These are phyloP conservation scores for Helarctos malayanus DNA, from an alignment of 2,797 vertebrate genomes.

Conservation along the genomic window DNA sequence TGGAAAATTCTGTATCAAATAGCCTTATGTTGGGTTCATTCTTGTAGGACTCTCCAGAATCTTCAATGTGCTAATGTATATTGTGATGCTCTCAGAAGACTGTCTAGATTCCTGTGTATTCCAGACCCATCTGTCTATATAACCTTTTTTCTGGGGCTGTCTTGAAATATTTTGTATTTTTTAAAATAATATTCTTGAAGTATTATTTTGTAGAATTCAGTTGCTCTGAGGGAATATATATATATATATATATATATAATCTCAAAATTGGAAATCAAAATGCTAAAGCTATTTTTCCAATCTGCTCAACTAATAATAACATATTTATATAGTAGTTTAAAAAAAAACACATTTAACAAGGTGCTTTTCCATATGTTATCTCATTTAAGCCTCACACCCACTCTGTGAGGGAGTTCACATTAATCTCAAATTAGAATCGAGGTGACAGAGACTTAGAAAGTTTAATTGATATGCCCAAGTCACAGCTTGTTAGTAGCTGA, in stretches of 20 bases:
- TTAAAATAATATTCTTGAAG: constrained; percentile 20
- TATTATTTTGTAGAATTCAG: neutral
- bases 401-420: constrained; percentile 35
- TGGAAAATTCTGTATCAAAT: neutral
- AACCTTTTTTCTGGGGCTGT: neutral
- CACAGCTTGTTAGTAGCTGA: neutral
- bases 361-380: constrained; percentile 58
- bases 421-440: constrained; percentile 61
- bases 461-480: neutral
- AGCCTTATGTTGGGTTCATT: neutral
- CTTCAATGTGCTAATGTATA: neutral
- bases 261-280: constrained; percentile 28
- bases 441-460: constrained; percentile 39
- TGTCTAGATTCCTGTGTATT: neutral
- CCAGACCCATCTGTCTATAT: neutral
- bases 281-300: constrained; percentile 21
- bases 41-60: neutral
- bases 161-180: neutral
- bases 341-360: constrained; percentile 52
- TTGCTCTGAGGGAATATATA: neutral
- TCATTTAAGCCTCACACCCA: constrained; percentile 32
- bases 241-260: neutral
- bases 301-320: constrained; percentile 58
- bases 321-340: constrained; percentile 43
- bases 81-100: neutral